Evolutionary conservation across 1,140 invertebrate species (phyloP), one percentile per base, ranked within the genome.

Genomic region (Patella vulgata): DNA sequence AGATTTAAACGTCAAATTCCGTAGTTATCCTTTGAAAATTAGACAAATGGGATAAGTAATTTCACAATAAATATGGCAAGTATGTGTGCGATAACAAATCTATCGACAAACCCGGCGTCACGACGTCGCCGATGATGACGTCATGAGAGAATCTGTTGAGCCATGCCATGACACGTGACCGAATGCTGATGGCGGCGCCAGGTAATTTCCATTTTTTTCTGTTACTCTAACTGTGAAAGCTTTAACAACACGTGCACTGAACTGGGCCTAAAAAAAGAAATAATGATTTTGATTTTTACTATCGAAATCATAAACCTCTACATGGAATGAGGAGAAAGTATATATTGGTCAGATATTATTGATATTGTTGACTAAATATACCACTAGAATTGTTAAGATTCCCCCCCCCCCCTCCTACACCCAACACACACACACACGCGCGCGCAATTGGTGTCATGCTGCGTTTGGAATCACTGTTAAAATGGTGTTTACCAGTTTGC

Each of bases 161-260:
- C 62, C 57, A n/a, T 28, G 23, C 33, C 33, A 36, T 5, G 33
- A 36, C 5, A 36, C 33, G 33, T 36, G 5, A 5, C 5, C 5
- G 33, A 8, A 36, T 5, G 33, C 33, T 0, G 54, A 46, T 8
- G 39, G 42, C 5, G 63, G 51, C 17, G 9, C n/a, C 1, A 40
- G 43, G 11, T 68, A 23, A 59, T 77, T 73, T 11, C 75, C 73
- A 57, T 77, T 77, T 21, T 69, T 66, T 4, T 62, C 63, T n/a
- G 66, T 66, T 1, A 77, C 66, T 60, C 69, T 71, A 31, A 61
- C 56, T 3, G 75, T 66, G 56, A 77, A 77, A 31, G 50, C 52
- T 47, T 72, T 71, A 1, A 77, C 73, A 19, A 69, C 70, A 33
- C 71, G 63, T 12, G 75, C 75, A 63, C 75, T 77, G 17, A 77